Evolutionary conservation across 2,797 vertebrate species (phyloP), one percentile per base, ranked within the genome.

Genomic region (Manis pentadactyla): DNA sequence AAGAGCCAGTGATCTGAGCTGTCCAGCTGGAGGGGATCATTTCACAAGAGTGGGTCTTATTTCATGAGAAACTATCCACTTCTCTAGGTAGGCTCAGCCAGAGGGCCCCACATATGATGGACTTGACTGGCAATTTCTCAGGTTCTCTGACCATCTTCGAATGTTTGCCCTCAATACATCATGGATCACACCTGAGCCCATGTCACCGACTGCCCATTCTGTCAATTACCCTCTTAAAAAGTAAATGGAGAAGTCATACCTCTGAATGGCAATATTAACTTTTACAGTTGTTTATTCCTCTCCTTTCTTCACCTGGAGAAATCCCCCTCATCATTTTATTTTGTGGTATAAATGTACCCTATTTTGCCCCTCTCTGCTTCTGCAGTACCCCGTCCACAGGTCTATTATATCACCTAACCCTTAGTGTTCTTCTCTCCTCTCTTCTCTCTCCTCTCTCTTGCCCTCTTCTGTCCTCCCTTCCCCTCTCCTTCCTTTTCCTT

Each of bases 381-480:
- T 19, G 37, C 1, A 59, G 25, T 4, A 29, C 29, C 49, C 21
- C 25, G 19, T 21, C 29, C 5, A 49, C 39, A 61, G 19, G 2
- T 1, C 2, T 71, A 7, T 68, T 42, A 27, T 23, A 17, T 78
- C 31, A 68, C 3, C 5, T 25, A 68, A 55, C 17, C 5, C 31
- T 17, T 53, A 1, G 8, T 27, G 18, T 37, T 74, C 14, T 91
- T 21, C 25, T 14, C 19, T 29, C 37, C 12, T 18, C 25, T 66
- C 11, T 7, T 9, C 29, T 39, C 4, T 2, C 2, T 6, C 7
- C 2, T 2, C 2, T 23, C 18, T 27, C 4, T 9, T 34, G 5
- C 21, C 4, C 6, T 27, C 7, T 2, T 17, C 2, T 1, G 7
- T 23, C 61, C 61, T 63, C 13, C 29, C 18, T 31, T 27, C 37